Conservation (phyloP, 2,888 invertebrate species). For the Pinctada fucata region DNA sequence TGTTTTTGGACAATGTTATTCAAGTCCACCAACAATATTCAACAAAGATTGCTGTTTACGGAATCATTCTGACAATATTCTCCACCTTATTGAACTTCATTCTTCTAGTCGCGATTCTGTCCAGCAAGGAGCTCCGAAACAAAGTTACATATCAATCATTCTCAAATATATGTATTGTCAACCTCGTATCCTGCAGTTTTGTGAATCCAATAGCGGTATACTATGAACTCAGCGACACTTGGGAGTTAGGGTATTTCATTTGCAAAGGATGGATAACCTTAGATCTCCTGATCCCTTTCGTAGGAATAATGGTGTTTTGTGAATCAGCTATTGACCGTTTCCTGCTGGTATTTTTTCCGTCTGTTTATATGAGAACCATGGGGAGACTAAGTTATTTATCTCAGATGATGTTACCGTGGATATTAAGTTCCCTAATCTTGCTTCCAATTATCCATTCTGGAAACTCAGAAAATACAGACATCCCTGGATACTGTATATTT, state of each 20-base stretch:
- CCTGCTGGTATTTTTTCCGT: background rate
- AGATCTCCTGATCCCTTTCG: background rate
- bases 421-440: background rate
- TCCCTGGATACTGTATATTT: background rate
- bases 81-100: background rate
- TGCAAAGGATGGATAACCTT: background rate
- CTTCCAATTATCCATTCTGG: background rate
- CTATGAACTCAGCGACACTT: background rate
- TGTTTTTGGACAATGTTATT: background rate
- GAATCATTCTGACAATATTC: background rate
- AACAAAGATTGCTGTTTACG: background rate
- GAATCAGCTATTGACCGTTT: background rate
- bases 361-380: background rate
- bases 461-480: background rate
- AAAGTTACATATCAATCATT: background rate
- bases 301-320: background rate
- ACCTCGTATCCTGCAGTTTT: background rate
- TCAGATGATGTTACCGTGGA: background rate
- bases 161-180: background rate
- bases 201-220: background rate
- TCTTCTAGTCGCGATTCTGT: background rate
- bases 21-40: background rate
- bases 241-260: background rate
- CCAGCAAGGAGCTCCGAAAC: background rate
- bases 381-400: background rate